Base-by-base conservation (phyloP, 2,797 vertebrate species). In the Champsocephalus esox region DNA sequence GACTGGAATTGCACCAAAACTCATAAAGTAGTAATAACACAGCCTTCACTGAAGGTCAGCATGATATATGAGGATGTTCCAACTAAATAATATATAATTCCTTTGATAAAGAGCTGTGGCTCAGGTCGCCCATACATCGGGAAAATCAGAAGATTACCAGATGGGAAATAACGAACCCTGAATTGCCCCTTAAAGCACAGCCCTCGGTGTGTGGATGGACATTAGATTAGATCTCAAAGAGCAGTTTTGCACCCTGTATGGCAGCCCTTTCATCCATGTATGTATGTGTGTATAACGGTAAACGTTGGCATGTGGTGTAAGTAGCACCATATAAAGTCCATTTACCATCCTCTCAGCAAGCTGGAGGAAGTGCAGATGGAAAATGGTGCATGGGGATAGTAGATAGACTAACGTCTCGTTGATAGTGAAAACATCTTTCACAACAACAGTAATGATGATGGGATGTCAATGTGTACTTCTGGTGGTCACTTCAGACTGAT, bases 1-100 rank as follows among this genome's bases (percentile, higher is more conserved):
- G 68, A 70, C 66, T 66, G 65, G 58, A 86, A 79, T 66, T 77
- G 43, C 64, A 81, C 73, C 70, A 63, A 76, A 83, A 82, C 34
- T 68, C 60, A 16, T 79, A 50, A 4, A 54, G 14, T 50, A 64
- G 46, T 60, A 75, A 66, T 74, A 38, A 41, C 10, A 38, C 62
- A 44, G 46, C 28, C 50, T 32, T 44, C 58, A 12, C 57, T 64
- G 67, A 87, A 84, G 86, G 88, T 88, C 82, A 79, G 28, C 45
- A 9, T 0, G 16, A 70, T 24, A 12, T 51, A 13, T 21, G 17
- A 55, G 17, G 46, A 38, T 75, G 75, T 75, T 65, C 51, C 14
- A n/a, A 59, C 68, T 48, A 45, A 61, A 51, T 59, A 63, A 19
- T 49, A 10, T 45, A 21, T 5, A 2, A 34, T 44, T 65, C 12